Conservation (phyloP, 2,888 invertebrate genomes). For the Coronaproctus castanopsis region DNA sequence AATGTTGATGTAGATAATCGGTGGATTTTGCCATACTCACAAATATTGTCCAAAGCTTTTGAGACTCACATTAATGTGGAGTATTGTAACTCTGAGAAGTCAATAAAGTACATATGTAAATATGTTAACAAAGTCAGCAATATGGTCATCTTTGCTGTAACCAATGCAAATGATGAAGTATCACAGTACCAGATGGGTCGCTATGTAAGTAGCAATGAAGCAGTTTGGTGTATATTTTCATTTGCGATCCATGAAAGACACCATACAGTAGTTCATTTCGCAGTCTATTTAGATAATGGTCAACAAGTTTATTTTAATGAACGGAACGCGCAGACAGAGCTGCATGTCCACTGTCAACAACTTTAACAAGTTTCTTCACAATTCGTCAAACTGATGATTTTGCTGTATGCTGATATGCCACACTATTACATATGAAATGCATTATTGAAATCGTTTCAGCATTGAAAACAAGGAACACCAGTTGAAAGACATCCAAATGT, state of each 20-base stretch:
- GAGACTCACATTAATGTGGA: conserved; percentile 23
- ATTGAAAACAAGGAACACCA: not conserved
- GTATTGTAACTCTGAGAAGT: conserved; percentile 26
- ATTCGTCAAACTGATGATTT: conserved; percentile 7
- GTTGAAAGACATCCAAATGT: too few relatives aligned
- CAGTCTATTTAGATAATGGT: conserved; percentile 10
- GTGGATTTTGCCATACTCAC: conserved; percentile 18
- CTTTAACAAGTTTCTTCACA: not conserved
- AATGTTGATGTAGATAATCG: conserved; percentile 18
- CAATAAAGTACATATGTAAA: conserved; percentile 26
- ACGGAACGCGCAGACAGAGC: conserved; percentile 1
- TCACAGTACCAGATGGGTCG: not conserved
- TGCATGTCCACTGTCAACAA: conserved; percentile 2
- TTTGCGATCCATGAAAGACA: not conserved
- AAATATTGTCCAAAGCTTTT: conserved; percentile 17
- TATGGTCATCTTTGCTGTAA: not conserved
- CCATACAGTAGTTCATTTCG: conserved; percentile 11
- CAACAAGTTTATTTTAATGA: not conserved
- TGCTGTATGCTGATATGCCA: conserved; percentile 9
- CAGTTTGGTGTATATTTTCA: not conserved
- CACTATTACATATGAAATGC: conserved; percentile 4
- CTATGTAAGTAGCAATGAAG: not conserved
- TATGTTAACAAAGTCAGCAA: conserved; percentile 20
- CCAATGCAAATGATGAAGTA: not conserved
- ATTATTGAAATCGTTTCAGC: not conserved